Conservation (phyloP, 2,797 vertebrate genomes). For the Sebastes hopkinsi region DNA sequence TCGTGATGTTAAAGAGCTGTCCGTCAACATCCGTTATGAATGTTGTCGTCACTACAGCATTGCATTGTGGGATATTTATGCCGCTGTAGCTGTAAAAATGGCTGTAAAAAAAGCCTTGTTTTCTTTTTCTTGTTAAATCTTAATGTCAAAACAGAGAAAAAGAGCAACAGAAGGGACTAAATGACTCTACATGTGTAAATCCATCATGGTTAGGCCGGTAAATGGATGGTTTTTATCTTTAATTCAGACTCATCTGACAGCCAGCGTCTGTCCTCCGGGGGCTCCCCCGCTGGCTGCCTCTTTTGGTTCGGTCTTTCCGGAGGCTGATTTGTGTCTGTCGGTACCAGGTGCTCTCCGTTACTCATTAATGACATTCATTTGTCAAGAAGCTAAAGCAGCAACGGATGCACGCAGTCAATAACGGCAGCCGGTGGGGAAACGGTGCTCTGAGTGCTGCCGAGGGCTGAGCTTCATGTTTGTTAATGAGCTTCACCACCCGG, state of each 20-base stretch:
- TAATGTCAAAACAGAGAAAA: too few relatives aligned
- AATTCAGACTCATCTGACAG: too few relatives aligned
- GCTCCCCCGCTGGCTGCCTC: neutral
- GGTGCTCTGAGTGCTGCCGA: too few relatives aligned
- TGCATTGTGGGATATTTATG: too few relatives aligned
- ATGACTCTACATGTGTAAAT: too few relatives aligned
- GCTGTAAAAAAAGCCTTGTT: too few relatives aligned
- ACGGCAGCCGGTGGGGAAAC: neutral
- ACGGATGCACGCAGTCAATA: slow-evolving; percentile 2
- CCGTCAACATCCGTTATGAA: too few relatives aligned
- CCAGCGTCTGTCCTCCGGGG: neutral
- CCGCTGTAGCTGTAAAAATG: too few relatives aligned
- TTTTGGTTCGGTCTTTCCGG: neutral
- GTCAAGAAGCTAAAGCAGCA: slow-evolving; percentile 2
- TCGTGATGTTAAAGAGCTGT: too few relatives aligned
- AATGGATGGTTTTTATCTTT: slow-evolving; percentile 21
- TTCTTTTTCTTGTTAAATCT: too few relatives aligned
- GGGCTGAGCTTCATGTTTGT: slow-evolving; percentile 4
- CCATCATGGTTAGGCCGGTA: neutral
- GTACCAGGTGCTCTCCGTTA: slow-evolving; percentile 1
- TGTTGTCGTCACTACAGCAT: too few relatives aligned
- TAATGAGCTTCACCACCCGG: slow-evolving; percentile 3
- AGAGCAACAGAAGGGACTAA: too few relatives aligned
- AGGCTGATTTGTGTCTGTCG: neutral
- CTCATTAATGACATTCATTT: slow-evolving; percentile 38